phyloP scores from a whole-genome alignment of 2,113 vertebrate species.

The Glaucidium brasilianum region DNA sequence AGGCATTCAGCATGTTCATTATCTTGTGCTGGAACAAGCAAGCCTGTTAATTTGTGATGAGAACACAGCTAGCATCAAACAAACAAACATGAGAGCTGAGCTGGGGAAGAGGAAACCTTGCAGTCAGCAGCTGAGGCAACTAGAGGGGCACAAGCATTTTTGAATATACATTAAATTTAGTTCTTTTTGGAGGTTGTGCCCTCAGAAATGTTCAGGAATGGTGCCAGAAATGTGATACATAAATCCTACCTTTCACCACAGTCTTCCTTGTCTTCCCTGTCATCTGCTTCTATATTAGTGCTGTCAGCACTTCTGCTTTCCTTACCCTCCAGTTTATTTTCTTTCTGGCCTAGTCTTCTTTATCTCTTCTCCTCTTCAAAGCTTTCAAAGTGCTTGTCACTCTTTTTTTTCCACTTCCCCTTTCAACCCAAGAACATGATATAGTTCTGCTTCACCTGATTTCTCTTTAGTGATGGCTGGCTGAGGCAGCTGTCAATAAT shows the following conservation, averaged over 20 bases:
- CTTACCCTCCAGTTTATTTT: conserved; percentile 4
- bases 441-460: not conserved
- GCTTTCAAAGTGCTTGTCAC: not conserved
- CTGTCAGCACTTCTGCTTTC: conserved; percentile 25
- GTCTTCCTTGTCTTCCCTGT: conserved; percentile 11
- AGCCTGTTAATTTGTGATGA: not conserved
- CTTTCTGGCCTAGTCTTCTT: not conserved
- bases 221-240: not conserved
- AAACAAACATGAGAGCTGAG: not conserved
- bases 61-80: not conserved
- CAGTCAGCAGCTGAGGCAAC: not conserved
- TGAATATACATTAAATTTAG: not conserved
- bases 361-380: not conserved
- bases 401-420: accelerated
- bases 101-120: not conserved
- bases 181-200: not conserved
- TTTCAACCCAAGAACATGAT: not conserved
- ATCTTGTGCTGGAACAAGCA: not conserved
- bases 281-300: not conserved
- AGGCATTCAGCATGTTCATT: not conserved
- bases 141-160: not conserved
- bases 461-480: not conserved
- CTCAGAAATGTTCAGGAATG: not conserved
- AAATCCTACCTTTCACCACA: not conserved
- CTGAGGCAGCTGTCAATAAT: not conserved